A percentile compares a stretch with the other conserved stretches of the same genome.
Conservation (phyloP, 2,113 vertebrate genomes). For the Arizona elegans region DNA sequence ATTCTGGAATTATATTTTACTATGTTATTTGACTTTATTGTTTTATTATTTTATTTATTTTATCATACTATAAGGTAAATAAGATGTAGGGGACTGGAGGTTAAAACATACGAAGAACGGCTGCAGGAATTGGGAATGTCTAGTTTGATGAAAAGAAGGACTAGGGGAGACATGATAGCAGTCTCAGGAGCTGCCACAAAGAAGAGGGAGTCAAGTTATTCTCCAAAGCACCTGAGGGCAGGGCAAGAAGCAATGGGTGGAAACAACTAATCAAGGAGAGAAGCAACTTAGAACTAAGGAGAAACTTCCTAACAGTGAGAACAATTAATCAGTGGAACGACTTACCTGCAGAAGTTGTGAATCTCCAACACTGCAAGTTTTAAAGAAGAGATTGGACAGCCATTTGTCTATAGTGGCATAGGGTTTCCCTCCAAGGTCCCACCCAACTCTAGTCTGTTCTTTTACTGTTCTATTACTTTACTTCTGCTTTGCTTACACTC, state of each 20-base stretch:
- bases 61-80: neutral
- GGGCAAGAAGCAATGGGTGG: too few species aligned
- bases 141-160: neutral
- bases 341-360: neutral
- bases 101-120: neutral
- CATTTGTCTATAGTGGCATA: neutral
- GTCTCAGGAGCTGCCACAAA: neutral
- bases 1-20: too few species aligned
- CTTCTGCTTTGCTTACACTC: neutral
- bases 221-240: neutral
- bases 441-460: neutral
- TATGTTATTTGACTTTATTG: neutral
- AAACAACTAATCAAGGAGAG: too few species aligned
- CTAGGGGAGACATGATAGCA: too few species aligned
- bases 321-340: neutral
- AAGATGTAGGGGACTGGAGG: neutral
- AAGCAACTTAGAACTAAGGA: neutral
- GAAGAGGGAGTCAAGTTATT: neutral
- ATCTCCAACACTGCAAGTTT: neutral
- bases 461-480: neutral
- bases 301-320: too few species aligned
- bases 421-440: neutral
- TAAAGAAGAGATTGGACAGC: neutral
- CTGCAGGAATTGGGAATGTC: neutral
- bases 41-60: neutral